Base-by-base conservation (phyloP, 2,797 vertebrate species). In the Petrocephalus schoutedeni region DNA sequence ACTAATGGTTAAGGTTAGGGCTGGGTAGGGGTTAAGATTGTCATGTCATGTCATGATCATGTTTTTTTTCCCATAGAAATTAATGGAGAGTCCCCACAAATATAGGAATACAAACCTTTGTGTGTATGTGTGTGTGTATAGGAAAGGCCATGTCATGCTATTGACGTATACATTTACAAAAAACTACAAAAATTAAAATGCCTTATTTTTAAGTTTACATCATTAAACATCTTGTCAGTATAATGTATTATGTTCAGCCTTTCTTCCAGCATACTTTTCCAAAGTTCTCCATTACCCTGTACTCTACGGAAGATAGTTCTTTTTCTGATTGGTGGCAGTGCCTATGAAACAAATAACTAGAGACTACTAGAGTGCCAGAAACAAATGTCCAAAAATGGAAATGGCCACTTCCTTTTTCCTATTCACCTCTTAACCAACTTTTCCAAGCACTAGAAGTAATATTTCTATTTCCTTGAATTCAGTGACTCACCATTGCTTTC, bases 381-480 rank as follows among this genome's bases (percentile, higher is more conserved):
- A 45, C 4, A 4, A 16, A 82, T 59, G 32, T 74, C 71, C 87
- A 57, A 23, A 87, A 80, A 80, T 87, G 67, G 53, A 87, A 49
- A 49, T 82, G 53, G 54, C n/a, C 54, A 41, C 19, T 61, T 21
- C 32, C 32, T 4, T n/a, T 53, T 54, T 82, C 32, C 67, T 8
- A 36, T 87, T 87, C 10, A 57, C 36, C 12, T 57, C 57, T 49
- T 45, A 57, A 3, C 21, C 74, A 49, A 45, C 59, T 61, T n/a
- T 23, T 51, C 45, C 85, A 41, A 45, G 1, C 32, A 36, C 67
- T 19, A 36, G 67, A 74, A 2, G 12, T 86, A n/a, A 57, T 14
- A 21, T 58, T 23, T 87, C 23, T 16, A n/a, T 41, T 67, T 85
- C 58, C 80, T 10, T 88, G 80, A 83, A 87, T 45, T 83, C 77